These are phyloP conservation scores for Homarus gammarus DNA, from an alignment of 2,888 invertebrate species.

Conservation along the genomic window DNA sequence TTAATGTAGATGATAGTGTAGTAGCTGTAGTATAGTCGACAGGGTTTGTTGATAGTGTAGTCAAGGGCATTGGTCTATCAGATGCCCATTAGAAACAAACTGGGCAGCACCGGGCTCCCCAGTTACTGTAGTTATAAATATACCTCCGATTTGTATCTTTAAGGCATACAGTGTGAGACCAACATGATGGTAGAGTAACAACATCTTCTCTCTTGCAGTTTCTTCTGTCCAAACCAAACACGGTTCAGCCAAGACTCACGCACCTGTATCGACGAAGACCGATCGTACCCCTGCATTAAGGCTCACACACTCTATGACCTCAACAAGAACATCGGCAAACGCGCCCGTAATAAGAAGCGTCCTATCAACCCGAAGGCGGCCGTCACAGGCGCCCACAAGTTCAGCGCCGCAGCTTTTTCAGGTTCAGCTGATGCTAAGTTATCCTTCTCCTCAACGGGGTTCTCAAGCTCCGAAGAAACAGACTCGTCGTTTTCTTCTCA, in stretches of 20 bases:
- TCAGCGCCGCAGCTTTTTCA: background rate
- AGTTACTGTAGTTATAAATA: too few species aligned
- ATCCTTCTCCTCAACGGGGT: background rate
- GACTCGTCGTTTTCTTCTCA: background rate
- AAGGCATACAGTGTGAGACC: too few species aligned
- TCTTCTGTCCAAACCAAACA: conserved; percentile 74
- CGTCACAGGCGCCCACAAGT: conserved; percentile 8
- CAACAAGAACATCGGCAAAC: conserved; percentile 69
- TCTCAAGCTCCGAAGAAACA: too few species aligned
- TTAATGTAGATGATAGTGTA: too few species aligned
- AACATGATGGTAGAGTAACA: too few species aligned
- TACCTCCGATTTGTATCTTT: too few species aligned
- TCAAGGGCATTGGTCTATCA: too few species aligned
- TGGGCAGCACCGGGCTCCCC: too few species aligned
- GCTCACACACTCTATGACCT: conserved; percentile 71
- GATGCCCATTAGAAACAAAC: too few species aligned
- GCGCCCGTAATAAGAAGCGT: conserved; percentile 25
- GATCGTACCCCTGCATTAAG: conserved; percentile 68
- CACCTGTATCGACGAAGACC: conserved; percentile 64
- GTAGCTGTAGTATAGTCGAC: too few species aligned
- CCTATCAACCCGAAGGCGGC: conserved; percentile 20
- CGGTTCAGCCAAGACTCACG: conserved; percentile 74
- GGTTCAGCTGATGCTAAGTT: background rate
- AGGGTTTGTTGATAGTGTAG: too few species aligned
- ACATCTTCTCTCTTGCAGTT: conserved; percentile 61